Evolutionary conservation across 1,140 invertebrate species (phyloP).

Genomic region (Trichomalopsis sarcophagae): DNA sequence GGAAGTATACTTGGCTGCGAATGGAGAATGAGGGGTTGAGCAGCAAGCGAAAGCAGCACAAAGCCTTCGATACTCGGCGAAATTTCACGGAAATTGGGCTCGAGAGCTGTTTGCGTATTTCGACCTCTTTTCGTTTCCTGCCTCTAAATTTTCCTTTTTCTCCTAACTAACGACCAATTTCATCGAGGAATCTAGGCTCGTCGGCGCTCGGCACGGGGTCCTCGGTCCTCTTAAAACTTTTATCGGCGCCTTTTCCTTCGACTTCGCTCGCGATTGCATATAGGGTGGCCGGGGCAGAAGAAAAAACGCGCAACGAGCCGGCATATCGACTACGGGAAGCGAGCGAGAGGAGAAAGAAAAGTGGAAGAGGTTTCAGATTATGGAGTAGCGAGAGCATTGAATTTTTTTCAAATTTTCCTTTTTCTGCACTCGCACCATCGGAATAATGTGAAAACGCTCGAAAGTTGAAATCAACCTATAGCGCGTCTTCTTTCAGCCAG

Average conservation of each 20-base stretch:
- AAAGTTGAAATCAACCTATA: too few relatives aligned
- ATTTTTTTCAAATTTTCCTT: neutral
- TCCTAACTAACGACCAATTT: constrained; percentile 49
- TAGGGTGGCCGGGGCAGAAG: neutral
- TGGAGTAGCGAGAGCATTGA: neutral
- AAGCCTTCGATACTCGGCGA: constrained; percentile 50
- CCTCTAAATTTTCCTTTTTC: constrained; percentile 3
- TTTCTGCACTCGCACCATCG: too few relatives aligned
- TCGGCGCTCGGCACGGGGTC: neutral
- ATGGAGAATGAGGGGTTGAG: neutral
- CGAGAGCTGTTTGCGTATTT: constrained; percentile 20
- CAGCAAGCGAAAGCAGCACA: constrained; percentile 45
- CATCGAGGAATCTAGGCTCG: constrained; percentile 21
- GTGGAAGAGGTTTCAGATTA: neutral
- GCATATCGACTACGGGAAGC: neutral
- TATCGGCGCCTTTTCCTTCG: constrained; percentile 10
- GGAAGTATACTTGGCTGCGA: neutral
- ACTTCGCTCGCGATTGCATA: constrained; percentile 32
- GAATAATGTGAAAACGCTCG: too few relatives aligned
- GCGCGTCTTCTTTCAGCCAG: too few relatives aligned
- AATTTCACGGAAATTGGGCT: constrained; percentile 52
- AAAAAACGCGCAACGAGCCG: neutral
- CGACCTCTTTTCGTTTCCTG: neutral
- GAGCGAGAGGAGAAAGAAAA: neutral
- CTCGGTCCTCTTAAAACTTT: constrained; percentile 43